A percentile compares a stretch with the other conserved stretches of the same genome.
Conservation (phyloP, 2,888 invertebrate species). For the Ormyrus nitidulus region DNA sequence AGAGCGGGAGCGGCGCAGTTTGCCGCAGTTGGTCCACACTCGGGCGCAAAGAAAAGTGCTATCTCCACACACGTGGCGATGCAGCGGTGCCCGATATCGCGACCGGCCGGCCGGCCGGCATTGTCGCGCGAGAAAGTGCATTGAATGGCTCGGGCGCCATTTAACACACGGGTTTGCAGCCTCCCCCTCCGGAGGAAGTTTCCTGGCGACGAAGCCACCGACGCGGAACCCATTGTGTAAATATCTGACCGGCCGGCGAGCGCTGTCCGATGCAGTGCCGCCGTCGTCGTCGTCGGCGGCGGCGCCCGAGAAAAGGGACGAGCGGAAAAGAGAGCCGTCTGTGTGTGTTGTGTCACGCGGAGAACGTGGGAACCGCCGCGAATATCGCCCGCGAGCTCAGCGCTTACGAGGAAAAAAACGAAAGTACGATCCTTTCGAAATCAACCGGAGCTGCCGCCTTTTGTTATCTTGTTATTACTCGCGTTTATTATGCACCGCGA, state of each 20-base stretch:
- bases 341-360: slow-evolving; percentile 26
- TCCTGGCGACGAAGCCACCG: slow-evolving; percentile 51
- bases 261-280: slow-evolving; percentile 71
- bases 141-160: slow-evolving; percentile 49
- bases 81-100: slow-evolving; percentile 20
- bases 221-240: slow-evolving; percentile 72
- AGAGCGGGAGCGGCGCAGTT: slow-evolving; percentile 29
- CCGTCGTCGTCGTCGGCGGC: slow-evolving; percentile 58
- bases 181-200: slow-evolving; percentile 27
- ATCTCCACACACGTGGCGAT: neutral
- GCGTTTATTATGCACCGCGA: slow-evolving; percentile 29
- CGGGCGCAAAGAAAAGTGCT: slow-evolving; percentile 42
- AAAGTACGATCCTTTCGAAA: slow-evolving; percentile 53
- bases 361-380: slow-evolving; percentile 36
- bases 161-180: slow-evolving; percentile 21
- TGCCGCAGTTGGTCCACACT: slow-evolving; percentile 9
- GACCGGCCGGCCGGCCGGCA: slow-evolving; percentile 7
- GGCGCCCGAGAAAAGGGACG: slow-evolving; percentile 25
- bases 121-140: slow-evolving; percentile 48
- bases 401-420: slow-evolving; percentile 49
- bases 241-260: slow-evolving; percentile 69
- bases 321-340: slow-evolving; percentile 27
- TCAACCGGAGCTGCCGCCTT: slow-evolving; percentile 42
- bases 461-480: slow-evolving; percentile 37
- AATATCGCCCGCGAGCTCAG: slow-evolving; percentile 36